Evolutionary conservation across 2,888 invertebrate genomes (phyloP), one percentile per base, ranked within the genome.

Genomic region (Polyploca ridens): DNA sequence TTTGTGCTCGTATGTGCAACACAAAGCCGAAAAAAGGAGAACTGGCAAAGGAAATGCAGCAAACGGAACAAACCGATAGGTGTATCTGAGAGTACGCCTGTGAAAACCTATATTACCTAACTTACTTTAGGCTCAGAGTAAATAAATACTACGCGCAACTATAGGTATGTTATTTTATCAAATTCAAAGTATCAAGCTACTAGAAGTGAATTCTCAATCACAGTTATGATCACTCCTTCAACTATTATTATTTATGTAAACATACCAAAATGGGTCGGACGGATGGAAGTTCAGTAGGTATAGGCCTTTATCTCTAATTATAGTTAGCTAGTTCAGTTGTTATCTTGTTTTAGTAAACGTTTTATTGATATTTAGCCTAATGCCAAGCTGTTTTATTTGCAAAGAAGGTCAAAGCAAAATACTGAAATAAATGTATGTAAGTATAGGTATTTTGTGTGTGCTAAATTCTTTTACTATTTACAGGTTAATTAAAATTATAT

Each of bases 241-340:
- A n/a, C n/a, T n/a, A 46, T n/a, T n/a, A 46, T n/a, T 19, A 19
- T 19, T 19, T 63, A 58, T 62, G 64, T 62, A 64, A 68, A 67
- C 64, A 67, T 57, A 63, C 62, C 46, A 46, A 64, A 38, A 63
- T 58, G 64, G 66, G 49, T 19, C 54, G 10, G 8, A 7, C 14
- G 49, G 7, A 49, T 8, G 14, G 63, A 61, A 65, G 35, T 62
- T 13, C 27, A 41, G 13, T 41, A 41, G 3, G 41, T 13, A 27
- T n/a, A 41, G 27, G 41, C 64, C 58, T 46, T 66, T 65, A 66
- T 63, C 63, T 46, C 19, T 58, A 35, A 64, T 65, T 62, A 54
- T 58, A 58, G 35, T 61, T 58, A 60, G 16, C 41, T 27, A 11
- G 61, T 61, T 61, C 13, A 61, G 41, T 44, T 41, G 27, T 61